Conservation (phyloP, 2,888 invertebrate genomes). For the Crepidodera aurea region DNA sequence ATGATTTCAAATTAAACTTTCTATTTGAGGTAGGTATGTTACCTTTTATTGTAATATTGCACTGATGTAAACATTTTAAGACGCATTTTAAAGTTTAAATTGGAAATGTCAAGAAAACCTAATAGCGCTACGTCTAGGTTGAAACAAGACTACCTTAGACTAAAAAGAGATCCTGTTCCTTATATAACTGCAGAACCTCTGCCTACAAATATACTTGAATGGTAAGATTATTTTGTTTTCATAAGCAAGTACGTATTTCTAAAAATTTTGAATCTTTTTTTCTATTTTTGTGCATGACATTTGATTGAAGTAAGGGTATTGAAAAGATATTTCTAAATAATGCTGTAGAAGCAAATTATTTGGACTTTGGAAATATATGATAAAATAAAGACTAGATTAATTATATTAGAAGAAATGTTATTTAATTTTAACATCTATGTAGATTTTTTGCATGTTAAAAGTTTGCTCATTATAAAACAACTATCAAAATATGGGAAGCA, state of each 20-base stretch:
- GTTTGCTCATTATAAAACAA: too few relatives aligned
- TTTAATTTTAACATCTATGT: too few relatives aligned
- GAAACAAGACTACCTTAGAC: conserved; percentile 93
- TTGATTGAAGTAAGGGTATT: too few relatives aligned
- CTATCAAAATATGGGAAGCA: too few relatives aligned
- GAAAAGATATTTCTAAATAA: too few relatives aligned
- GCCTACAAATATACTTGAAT: conserved; percentile 95
- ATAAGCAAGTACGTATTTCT: not conserved
- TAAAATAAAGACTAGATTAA: too few relatives aligned
- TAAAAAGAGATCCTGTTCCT: conserved; percentile 96
- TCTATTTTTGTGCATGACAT: too few relatives aligned
- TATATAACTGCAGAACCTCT: conserved; percentile 95
- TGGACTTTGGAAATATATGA: too few relatives aligned
- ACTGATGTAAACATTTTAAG: conserved; percentile 7
- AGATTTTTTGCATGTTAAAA: too few relatives aligned
- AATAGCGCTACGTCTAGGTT: conserved; percentile 82
- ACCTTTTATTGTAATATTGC: not conserved
- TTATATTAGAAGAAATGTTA: too few relatives aligned
- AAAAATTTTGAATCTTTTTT: not conserved
- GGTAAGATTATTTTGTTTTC: conserved; percentile 66
- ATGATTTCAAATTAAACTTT: conserved; percentile 13
- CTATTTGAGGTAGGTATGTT: conserved; percentile 3
- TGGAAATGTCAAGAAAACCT: conserved; percentile 63
- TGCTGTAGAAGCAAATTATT: too few relatives aligned
- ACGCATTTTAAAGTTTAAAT: not conserved